Percentiles rank a stretch among this genome's conserved stretches.
These are phyloP conservation scores for Speoplatyrhinus poulsoni DNA, from an alignment of 2,113 vertebrate genomes.

Conservation along the genomic window DNA sequence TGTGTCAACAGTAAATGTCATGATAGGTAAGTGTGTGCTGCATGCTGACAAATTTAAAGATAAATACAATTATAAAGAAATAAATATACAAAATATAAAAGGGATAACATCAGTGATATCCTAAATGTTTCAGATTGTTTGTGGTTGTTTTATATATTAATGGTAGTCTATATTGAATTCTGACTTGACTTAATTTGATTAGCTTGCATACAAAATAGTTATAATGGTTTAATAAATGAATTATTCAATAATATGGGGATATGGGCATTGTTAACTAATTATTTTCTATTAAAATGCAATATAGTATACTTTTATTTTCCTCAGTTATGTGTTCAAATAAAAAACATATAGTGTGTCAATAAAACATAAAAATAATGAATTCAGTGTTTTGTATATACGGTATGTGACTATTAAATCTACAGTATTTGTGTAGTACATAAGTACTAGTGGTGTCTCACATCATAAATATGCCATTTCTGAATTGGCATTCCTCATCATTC, in stretches of 20 bases:
- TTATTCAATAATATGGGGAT: too few species aligned
- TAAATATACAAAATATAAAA: too few species aligned
- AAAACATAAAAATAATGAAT: background rate
- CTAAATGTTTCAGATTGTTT: background rate
- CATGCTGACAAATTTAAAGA: background rate
- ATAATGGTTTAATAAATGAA: background rate
- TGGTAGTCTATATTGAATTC: too few species aligned
- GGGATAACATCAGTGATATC: background rate
- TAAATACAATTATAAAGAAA: background rate
- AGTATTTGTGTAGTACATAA: background rate
- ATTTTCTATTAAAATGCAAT: too few species aligned
- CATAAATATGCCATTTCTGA: constrained; percentile 29
- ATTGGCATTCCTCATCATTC: constrained; percentile 33
- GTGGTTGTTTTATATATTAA: background rate
- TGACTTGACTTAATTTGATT: background rate
- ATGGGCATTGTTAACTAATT: too few species aligned
- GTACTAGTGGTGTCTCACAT: constrained; percentile 26
- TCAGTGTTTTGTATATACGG: background rate
- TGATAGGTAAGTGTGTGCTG: constrained; percentile 47
- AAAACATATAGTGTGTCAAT: background rate
- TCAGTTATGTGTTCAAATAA: too few species aligned
- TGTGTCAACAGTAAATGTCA: background rate
- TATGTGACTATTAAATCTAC: constrained; percentile 29
- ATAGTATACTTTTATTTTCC: too few species aligned
- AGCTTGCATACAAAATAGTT: too few species aligned